These are phyloP conservation scores for Lycaon pictus DNA, from an alignment of 2,113 vertebrate species.

Conservation along the genomic window DNA sequence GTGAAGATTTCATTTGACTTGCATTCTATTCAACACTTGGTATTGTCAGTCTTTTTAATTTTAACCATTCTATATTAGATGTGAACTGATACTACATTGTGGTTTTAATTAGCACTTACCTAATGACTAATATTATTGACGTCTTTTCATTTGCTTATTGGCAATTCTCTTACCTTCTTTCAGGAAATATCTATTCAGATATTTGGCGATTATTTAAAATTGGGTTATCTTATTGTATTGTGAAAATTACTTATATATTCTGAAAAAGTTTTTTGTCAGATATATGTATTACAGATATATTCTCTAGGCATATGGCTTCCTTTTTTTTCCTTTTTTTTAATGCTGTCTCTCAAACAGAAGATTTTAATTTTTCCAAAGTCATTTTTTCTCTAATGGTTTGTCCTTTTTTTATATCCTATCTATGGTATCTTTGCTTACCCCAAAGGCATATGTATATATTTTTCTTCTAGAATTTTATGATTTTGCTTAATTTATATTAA, in stretches of 20 bases:
- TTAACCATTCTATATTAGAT: neutral
- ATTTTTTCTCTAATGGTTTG: slow-evolving; percentile 16
- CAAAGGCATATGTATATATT: neutral
- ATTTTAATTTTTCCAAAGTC: slow-evolving; percentile 44
- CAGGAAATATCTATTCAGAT: slow-evolving; percentile 7
- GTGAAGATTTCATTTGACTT: neutral
- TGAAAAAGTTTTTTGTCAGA: neutral
- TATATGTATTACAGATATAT: neutral
- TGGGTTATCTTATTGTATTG: neutral
- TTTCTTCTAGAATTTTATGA: slow-evolving; percentile 18
- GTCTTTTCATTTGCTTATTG: slow-evolving; percentile 45
- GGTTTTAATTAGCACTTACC: slow-evolving; percentile 59
- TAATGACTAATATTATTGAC: slow-evolving; percentile 48
- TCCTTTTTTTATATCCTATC: neutral
- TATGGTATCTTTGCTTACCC: neutral
- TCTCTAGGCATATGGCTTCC: neutral
- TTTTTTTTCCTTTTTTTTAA: slow-evolving; percentile 16
- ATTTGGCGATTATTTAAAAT: neutral
- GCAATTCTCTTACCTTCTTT: slow-evolving; percentile 39
- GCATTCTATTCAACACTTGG: neutral
- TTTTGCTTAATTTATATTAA: slow-evolving; percentile 32
- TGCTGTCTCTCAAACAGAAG: neutral
- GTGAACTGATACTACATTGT: neutral
- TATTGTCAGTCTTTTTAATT: slow-evolving; percentile 29
- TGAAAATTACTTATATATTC: neutral